Base-by-base conservation (phyloP, 2,888 invertebrate genomes). In the Chrysolina haemoptera region DNA sequence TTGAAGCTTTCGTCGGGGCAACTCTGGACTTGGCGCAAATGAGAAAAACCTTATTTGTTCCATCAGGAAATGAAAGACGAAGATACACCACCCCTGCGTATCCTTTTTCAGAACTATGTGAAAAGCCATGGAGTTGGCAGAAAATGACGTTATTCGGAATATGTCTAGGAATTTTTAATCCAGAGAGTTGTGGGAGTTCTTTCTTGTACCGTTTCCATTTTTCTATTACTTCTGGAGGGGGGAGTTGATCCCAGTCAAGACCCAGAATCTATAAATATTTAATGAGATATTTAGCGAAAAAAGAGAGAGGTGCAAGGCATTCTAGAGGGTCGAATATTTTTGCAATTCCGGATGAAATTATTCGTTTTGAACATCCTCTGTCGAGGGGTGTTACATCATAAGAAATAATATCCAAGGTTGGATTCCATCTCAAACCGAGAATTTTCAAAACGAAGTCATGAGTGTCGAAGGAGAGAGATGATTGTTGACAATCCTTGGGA, bases 71-170 rank as follows among this genome's bases (percentile, higher is more conserved):
- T 18, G 18, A 11, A 62, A 27, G 35, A 14, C 62, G 27, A 9
- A 71, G 16, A 48, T 68, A 71, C 12, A 62, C 9, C 16, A 66
- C 59, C 9, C 59, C 59, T 40, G 67, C 62, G 46, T 71, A 71
- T 14, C 62, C 46, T n/a, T 50, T 62, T 43, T 67, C 62, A 16
- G 48, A 62, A 22, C 59, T 59, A 62, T 71, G 67, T 2, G 53
- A 55, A 46, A 71, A 71, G 14, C 71, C 71, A 41, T 71, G 62
- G 8, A 67, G 43, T 62, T 71, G 67, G 50, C 50, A 65, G 10
- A 27, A 53, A 18, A 20, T 18, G 18, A 22, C 20, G 14, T 1
- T 66, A 22, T n/a, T 27, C n/a, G 11, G 48, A n/a, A 46, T 11
- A 55, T 55, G 16, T 18, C 55, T 18, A 18, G 11, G 18, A 22